Percentiles rank a stretch among this genome's conserved stretches.
Evolutionary conservation across 2,797 vertebrate genomes (phyloP).

Genomic region (Limosa lapponica): DNA sequence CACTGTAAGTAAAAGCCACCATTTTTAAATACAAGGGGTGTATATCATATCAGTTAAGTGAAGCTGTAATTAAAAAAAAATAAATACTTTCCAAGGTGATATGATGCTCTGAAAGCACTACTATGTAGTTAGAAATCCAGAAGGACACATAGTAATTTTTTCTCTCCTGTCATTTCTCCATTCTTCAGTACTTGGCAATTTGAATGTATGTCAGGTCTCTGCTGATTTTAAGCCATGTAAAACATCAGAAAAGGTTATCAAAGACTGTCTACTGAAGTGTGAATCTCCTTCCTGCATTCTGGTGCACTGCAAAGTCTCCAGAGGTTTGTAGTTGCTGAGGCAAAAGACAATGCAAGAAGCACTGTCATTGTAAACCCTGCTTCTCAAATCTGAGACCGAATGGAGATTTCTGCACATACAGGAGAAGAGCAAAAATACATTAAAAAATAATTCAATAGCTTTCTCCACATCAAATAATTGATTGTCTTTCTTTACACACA

Average conservation of each 20-base stretch:
- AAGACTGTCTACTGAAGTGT: not conserved
- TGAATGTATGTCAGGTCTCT: constrained; percentile 20
- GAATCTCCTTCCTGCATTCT: not conserved
- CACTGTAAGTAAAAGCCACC: not conserved
- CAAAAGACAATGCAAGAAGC: not conserved
- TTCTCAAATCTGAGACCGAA: not conserved
- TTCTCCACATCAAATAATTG: not conserved
- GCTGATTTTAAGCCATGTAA: not conserved
- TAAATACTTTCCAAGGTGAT: not conserved
- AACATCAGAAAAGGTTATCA: constrained; percentile 16
- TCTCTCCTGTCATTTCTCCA: not conserved
- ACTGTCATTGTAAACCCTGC: not conserved
- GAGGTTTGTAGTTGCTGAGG: not conserved
- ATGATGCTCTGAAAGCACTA: not conserved
- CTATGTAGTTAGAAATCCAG: not conserved
- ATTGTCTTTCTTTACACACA: not conserved
- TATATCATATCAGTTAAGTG: not conserved
- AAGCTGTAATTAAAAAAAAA: not conserved
- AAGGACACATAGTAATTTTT: not conserved
- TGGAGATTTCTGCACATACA: not conserved
- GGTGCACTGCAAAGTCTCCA: not conserved
- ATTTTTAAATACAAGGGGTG: not conserved
- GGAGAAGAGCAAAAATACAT: not conserved
- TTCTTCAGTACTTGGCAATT: not conserved
- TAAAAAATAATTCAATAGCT: not conserved